Conservation (phyloP, 2,113 vertebrate genomes). For the Vidua macroura region DNA sequence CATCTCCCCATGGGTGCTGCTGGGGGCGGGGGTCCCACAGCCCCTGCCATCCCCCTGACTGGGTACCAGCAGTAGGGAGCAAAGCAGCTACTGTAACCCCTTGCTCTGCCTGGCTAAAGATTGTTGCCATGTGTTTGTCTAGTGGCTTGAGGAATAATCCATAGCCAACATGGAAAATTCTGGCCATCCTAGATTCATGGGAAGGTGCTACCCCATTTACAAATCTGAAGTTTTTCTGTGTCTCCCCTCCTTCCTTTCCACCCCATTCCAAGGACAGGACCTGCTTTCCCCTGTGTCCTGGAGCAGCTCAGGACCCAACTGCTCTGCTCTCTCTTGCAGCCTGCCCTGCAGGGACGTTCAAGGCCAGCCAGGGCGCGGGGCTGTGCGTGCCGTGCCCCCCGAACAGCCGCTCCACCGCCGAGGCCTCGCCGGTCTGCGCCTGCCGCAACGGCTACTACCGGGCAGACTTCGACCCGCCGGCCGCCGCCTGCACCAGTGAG, state of each 20-base stretch:
- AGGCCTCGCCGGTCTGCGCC: slow-evolving; percentile 88
- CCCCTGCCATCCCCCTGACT: rapidly evolving
- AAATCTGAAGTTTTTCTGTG: not conserved
- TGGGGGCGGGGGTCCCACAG: rapidly evolving
- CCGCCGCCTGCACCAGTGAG: slow-evolving; percentile 96
- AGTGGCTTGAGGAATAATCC: not conserved
- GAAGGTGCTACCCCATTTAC: not conserved
- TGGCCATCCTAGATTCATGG: rapidly evolving
- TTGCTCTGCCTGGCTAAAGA: not conserved
- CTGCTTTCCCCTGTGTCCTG: rapidly evolving
- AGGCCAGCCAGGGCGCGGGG: slow-evolving; percentile 88
- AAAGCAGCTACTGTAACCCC: not conserved
- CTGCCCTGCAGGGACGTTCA: slow-evolving; percentile 93
- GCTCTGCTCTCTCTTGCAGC: slow-evolving; percentile 72
- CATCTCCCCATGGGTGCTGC: rapidly evolving
- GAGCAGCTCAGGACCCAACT: not conserved
- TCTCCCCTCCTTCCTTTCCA: not conserved
- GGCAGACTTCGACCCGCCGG: slow-evolving; percentile 85
- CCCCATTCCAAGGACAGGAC: not conserved
- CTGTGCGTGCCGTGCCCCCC: slow-evolving; percentile 87
- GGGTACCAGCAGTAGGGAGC: rapidly evolving
- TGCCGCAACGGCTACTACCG: slow-evolving; percentile 96
- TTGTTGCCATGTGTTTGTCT: not conserved
- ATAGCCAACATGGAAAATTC: not conserved
- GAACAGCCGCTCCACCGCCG: slow-evolving; percentile 91